These are phyloP conservation scores for Acanthiza pusilla DNA, from an alignment of 2,797 vertebrate genomes.

Conservation along the genomic window DNA sequence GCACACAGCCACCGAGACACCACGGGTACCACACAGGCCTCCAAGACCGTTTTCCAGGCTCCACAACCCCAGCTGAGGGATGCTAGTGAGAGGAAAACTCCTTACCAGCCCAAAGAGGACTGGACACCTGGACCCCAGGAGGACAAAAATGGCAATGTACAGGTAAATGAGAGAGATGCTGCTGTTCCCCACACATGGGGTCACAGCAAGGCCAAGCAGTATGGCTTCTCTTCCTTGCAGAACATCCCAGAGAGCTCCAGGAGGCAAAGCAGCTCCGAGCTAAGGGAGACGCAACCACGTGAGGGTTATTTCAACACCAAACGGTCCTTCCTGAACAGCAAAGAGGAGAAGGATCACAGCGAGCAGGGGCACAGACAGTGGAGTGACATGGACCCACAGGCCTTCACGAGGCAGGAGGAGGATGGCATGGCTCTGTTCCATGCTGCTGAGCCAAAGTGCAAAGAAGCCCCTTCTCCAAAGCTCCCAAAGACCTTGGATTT, in stretches of 20 bases:
- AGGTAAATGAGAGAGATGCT: slow-evolving; percentile 48
- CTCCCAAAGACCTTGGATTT: slow-evolving; percentile 65
- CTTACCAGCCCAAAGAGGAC: slow-evolving; percentile 53
- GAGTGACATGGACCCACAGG: slow-evolving; percentile 35
- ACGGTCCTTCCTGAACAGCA: background rate
- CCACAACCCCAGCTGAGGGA: slow-evolving; percentile 55
- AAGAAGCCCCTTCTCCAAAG: slow-evolving; percentile 13
- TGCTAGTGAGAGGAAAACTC: slow-evolving; percentile 47
- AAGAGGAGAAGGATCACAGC: slow-evolving; percentile 44
- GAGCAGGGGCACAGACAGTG: slow-evolving; percentile 28
- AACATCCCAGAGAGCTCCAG: slow-evolving; percentile 69
- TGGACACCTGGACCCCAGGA: slow-evolving; percentile 54
- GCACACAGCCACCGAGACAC: slow-evolving; percentile 44
- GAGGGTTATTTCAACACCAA: slow-evolving; percentile 15
- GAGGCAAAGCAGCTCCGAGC: slow-evolving; percentile 65
- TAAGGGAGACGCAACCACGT: background rate
- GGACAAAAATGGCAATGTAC: slow-evolving; percentile 42
- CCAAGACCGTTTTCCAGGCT: slow-evolving; percentile 12
- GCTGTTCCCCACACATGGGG: background rate
- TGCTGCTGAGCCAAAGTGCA: background rate
- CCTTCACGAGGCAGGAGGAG: slow-evolving; percentile 58
- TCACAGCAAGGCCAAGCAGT: slow-evolving; percentile 37
- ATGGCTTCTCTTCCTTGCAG: slow-evolving; percentile 64
- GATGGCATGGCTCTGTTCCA: slow-evolving; percentile 41
- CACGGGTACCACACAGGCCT: slow-evolving; percentile 24